These are phyloP conservation scores for Corticium candelabrum DNA, from an alignment of 37 sponge, comb jelly and placozoan genomes.

Conservation along the genomic window DNA sequence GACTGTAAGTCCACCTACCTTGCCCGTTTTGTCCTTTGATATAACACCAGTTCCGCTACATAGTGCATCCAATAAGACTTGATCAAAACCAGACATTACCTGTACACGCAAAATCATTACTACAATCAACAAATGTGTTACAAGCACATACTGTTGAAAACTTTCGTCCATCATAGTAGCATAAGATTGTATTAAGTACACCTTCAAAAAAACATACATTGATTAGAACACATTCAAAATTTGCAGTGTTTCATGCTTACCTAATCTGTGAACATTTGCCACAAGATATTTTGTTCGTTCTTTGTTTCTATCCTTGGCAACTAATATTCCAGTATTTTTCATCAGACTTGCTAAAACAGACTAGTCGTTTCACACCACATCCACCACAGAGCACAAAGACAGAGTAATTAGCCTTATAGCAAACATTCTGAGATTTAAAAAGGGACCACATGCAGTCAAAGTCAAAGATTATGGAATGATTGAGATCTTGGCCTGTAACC, in stretches of 20 bases:
- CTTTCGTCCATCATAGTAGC: conserved; percentile 82
- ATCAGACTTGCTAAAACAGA: conserved; percentile 78
- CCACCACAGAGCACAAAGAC: too few relatives aligned
- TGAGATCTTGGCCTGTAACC: too few relatives aligned
- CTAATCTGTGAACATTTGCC: conserved; percentile 82
- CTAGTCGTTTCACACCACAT: too few relatives aligned
- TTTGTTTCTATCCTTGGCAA: conserved; percentile 82
- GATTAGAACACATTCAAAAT: too few relatives aligned
- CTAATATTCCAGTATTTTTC: conserved; percentile 93
- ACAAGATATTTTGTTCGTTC: conserved; percentile 75
- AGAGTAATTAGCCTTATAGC: too few relatives aligned
- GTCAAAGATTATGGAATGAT: too few relatives aligned
- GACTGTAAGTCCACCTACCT: too few relatives aligned
- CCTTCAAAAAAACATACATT: too few relatives aligned
- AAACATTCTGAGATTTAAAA: too few relatives aligned
- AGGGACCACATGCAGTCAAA: too few relatives aligned
- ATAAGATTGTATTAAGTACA: conserved; percentile 73
- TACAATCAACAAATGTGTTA: neutral
- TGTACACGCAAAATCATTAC: neutral
- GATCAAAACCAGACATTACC: conserved; percentile 83
- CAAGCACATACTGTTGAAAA: conserved; percentile 62
- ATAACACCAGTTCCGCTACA: conserved; percentile 98
- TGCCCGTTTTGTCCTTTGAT: conserved; percentile 84
- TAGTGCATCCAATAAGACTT: conserved; percentile 89
- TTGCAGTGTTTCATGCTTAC: too few relatives aligned